Percentiles rank a stretch among this genome's conserved stretches.
These are phyloP conservation scores for Odontomyia ornata DNA, from an alignment of 2,888 invertebrate species.

Conservation along the genomic window DNA sequence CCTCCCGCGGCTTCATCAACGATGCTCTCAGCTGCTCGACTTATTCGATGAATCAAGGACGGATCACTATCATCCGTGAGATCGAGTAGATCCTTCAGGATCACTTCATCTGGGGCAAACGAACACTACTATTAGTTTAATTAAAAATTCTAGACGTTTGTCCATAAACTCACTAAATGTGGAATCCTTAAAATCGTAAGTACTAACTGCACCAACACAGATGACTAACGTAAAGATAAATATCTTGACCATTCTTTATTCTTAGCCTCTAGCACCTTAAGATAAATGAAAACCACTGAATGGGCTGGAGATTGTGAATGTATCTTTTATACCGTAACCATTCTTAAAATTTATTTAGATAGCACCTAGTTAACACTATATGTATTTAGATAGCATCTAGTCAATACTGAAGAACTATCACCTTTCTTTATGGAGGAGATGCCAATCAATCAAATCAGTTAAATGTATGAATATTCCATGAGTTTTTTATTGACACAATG, in stretches of 20 bases:
- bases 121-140: neutral
- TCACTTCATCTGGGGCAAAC: constrained; percentile 52
- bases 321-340: neutral
- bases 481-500: neutral
- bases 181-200: constrained; percentile 55
- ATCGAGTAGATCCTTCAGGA: constrained; percentile 52
- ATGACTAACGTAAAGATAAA: neutral
- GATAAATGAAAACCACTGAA: neutral
- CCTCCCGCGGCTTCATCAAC: constrained; percentile 2
- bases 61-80: constrained; percentile 50
- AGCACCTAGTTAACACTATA: neutral
- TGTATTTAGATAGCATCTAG: too few relatives aligned
- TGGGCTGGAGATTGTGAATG: neutral
- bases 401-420: neutral
- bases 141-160: neutral
- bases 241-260: neutral
- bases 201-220: constrained; percentile 13
- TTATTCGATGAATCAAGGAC: constrained; percentile 42
- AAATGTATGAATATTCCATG: neutral
- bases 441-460: neutral
- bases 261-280: neutral
- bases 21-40: constrained; percentile 49
- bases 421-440: neutral
- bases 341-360: neutral
- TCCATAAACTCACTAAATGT: constrained; percentile 55